These are phyloP conservation scores for Linurgus olivaceus DNA, from an alignment of 2,797 vertebrate genomes.

Conservation along the genomic window DNA sequence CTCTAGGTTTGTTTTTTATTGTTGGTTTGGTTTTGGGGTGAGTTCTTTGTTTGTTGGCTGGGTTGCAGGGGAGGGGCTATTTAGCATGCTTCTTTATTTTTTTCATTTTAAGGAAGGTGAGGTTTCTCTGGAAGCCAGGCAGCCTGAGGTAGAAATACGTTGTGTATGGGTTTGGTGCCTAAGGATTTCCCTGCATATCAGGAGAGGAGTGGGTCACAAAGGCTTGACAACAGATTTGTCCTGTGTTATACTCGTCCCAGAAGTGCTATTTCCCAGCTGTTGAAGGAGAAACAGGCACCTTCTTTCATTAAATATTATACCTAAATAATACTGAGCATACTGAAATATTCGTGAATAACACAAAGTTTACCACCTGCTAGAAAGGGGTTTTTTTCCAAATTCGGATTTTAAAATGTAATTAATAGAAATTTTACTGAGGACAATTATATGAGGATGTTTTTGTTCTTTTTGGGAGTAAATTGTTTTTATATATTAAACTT, in stretches of 20 bases:
- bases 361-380: background rate
- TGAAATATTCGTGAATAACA: background rate
- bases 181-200: background rate
- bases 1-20: background rate
- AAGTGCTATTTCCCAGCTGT: background rate
- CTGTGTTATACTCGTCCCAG: background rate
- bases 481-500: background rate
- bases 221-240: background rate
- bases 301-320: background rate
- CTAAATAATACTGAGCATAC: background rate
- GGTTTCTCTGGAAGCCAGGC: background rate
- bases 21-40: background rate
- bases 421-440: background rate
- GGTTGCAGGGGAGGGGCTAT: background rate
- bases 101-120: background rate
- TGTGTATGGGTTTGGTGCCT: background rate
- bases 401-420: background rate
- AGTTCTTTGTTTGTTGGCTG: background rate
- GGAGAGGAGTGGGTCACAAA: background rate
- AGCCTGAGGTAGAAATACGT: background rate
- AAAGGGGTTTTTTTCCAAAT: background rate
- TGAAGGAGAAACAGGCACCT: background rate
- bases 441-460: background rate
- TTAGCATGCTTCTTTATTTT: background rate
- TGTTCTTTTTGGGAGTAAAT: background rate